Percentiles rank a stretch among this genome's conserved stretches.
Evolutionary conservation across 2,888 invertebrate genomes (phyloP).

Genomic region (Caenorhabditis wallacei): DNA sequence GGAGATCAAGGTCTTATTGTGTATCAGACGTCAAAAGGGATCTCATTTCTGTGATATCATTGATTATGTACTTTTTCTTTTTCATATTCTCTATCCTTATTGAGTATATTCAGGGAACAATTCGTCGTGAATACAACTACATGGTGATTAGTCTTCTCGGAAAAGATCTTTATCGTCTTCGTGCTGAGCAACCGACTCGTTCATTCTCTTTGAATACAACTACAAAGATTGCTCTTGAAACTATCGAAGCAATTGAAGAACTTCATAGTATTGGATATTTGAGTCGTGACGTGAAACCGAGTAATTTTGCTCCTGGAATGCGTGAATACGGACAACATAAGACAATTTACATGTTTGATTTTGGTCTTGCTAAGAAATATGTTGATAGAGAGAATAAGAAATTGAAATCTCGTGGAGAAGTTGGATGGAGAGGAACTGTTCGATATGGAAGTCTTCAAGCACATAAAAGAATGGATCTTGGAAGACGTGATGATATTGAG

Average conservation of each 20-base stretch:
- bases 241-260: constrained; percentile 71
- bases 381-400: constrained; percentile 57
- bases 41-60: constrained; percentile 69
- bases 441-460: constrained; percentile 76
- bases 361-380: constrained; percentile 65
- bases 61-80: constrained; percentile 56
- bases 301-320: constrained; percentile 72
- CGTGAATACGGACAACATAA: constrained; percentile 53
- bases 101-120: constrained; percentile 41
- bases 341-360: constrained; percentile 65
- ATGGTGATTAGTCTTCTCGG: constrained; percentile 74
- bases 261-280: constrained; percentile 70
- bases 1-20: constrained; percentile 65
- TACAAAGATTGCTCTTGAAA: constrained; percentile 73
- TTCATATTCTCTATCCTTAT: neutral
- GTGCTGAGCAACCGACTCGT: constrained; percentile 59
- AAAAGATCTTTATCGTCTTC: constrained; percentile 71
- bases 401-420: constrained; percentile 69
- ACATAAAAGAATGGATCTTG: constrained; percentile 72
- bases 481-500: constrained; percentile 74
- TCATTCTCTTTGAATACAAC: constrained; percentile 74
- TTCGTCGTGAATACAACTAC: constrained; percentile 73
- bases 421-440: constrained; percentile 77
- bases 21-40: constrained; percentile 49
- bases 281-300: constrained; percentile 70